These are phyloP conservation scores for Poeciliopsis turrubarensis DNA, from an alignment of 2,113 vertebrate genomes.

Conservation along the genomic window DNA sequence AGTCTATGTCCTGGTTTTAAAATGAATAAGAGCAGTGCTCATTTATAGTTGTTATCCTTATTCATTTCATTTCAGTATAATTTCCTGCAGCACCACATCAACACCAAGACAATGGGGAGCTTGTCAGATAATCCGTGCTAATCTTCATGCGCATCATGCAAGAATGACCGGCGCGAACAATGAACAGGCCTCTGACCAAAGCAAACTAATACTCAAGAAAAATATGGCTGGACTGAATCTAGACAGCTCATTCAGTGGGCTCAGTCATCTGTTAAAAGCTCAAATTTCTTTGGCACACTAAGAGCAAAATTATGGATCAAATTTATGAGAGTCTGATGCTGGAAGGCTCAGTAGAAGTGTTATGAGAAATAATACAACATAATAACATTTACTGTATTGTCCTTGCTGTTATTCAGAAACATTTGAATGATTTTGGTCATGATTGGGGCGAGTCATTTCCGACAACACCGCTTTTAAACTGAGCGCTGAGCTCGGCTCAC, in stretches of 20 bases:
- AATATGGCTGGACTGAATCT: constrained; percentile 65
- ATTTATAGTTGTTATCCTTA: constrained; percentile 43
- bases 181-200: constrained; percentile 58
- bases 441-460: background rate
- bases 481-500: background rate
- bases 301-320: constrained; percentile 27
- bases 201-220: constrained; percentile 59
- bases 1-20: constrained; percentile 51
- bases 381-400: background rate
- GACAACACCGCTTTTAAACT: background rate
- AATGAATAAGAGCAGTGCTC: constrained; percentile 53
- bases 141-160: constrained; percentile 75
- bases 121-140: constrained; percentile 61
- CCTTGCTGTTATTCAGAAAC: background rate
- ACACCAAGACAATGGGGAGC: constrained; percentile 49
- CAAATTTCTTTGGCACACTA: constrained; percentile 24
- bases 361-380: background rate
- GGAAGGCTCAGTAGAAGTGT: background rate
- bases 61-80: constrained; percentile 63
- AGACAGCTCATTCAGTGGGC: constrained; percentile 40
- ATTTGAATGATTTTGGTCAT: background rate
- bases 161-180: constrained; percentile 64
- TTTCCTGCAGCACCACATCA: constrained; percentile 62
- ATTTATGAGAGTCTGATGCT: constrained; percentile 28
- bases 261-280: constrained; percentile 50